These are phyloP conservation scores for Drosophila quinaria DNA, from an alignment of 2,888 invertebrate genomes.

Conservation along the genomic window DNA sequence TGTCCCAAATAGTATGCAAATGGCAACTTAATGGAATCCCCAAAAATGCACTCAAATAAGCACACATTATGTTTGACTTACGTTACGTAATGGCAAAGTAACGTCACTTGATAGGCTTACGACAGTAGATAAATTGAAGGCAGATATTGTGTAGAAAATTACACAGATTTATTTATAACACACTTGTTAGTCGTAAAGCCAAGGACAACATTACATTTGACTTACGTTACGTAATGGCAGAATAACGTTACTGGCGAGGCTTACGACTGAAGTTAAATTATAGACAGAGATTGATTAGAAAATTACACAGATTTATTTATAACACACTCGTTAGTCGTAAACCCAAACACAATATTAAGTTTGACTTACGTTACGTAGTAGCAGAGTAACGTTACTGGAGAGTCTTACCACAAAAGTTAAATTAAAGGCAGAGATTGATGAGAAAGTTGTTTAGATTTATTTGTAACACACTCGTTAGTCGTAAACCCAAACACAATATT, in stretches of 20 bases:
- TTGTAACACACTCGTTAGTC: too few relatives aligned
- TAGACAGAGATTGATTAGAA: too few relatives aligned
- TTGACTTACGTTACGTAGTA: conserved; percentile 9
- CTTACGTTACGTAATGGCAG: conserved; percentile 8
- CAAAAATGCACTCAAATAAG: conserved; percentile 28
- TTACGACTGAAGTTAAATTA: not conserved
- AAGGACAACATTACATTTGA: not conserved
- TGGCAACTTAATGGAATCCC: conserved; percentile 39
- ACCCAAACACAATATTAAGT: not conserved
- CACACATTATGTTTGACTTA: conserved; percentile 30
- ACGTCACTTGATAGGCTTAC: not conserved
- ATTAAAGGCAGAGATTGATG: too few relatives aligned
- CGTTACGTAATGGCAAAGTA: conserved; percentile 24
- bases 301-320: too few relatives aligned
- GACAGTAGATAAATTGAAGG: not conserved
- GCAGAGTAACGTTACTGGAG: not conserved
- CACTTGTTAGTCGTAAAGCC: too few relatives aligned
- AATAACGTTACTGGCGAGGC: not conserved
- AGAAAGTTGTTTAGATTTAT: too few relatives aligned
- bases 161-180: too few relatives aligned
- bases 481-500: not conserved
- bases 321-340: too few relatives aligned
- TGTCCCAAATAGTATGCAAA: conserved; percentile 37
- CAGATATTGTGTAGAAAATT: too few relatives aligned
- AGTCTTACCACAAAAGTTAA: not conserved